These are phyloP conservation scores for Cataglyphis hispanica DNA, from an alignment of 1,140 invertebrate species.

Conservation along the genomic window DNA sequence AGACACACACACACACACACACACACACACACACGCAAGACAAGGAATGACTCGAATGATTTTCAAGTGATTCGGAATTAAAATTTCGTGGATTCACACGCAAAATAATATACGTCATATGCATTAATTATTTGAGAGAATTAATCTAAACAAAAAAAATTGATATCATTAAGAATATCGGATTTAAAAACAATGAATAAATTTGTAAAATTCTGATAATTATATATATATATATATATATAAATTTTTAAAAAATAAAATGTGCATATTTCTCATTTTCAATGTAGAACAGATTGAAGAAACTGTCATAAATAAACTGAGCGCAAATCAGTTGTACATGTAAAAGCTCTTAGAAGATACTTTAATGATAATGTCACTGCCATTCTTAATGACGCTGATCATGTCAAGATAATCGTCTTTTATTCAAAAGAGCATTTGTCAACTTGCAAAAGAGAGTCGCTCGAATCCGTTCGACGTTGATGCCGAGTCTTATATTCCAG, in stretches of 20 bases:
- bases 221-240: neutral
- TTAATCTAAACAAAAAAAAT: no score
- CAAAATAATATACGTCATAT: no score
- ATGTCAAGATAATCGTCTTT: slow-evolving; percentile 28
- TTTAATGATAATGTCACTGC: neutral
- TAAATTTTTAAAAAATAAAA: neutral
- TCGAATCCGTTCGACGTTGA: neutral
- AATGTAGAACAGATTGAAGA: neutral
- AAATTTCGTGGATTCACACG: neutral
- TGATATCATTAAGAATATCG: neutral
- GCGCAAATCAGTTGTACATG: neutral
- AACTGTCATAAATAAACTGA: neutral
- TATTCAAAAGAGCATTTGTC: slow-evolving; percentile 29
- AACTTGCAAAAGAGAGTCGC: neutral
- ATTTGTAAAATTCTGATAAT: neutral
- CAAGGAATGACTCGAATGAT: neutral
- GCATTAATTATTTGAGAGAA: no score
- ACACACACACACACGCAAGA: neutral
- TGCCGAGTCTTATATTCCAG: slow-evolving; percentile 76
- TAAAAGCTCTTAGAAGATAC: neutral
- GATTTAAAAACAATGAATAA: neutral
- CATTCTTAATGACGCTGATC: neutral
- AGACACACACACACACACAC: neutral
- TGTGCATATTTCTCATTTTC: neutral
- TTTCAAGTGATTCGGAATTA: neutral